Conservation (phyloP, 2,797 vertebrate species). For the Lagocephalus sceleratus region DNA sequence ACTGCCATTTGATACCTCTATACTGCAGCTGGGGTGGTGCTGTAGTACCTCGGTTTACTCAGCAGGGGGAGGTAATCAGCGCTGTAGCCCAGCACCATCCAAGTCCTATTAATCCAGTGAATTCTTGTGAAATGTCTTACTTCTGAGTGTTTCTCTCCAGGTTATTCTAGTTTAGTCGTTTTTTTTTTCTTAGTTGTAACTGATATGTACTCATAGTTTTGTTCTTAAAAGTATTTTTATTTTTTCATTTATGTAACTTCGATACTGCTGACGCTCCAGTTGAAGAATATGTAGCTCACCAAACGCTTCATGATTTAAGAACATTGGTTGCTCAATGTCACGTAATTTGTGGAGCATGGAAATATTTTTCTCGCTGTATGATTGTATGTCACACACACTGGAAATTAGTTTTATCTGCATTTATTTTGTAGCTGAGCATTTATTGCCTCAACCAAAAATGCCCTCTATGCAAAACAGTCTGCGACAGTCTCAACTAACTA, state of each 20-base stretch:
- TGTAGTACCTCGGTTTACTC: constrained; percentile 52
- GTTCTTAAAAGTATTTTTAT: not conserved
- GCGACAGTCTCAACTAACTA: constrained; percentile 58
- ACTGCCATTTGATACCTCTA: constrained; percentile 68
- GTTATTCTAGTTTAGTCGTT: constrained; percentile 37
- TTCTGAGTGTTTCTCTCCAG: constrained; percentile 5
- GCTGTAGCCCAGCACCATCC: constrained; percentile 34
- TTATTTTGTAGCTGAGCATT: constrained; percentile 31
- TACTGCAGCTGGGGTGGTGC: constrained; percentile 25
- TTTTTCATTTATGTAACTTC: not conserved
- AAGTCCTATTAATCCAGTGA: constrained; percentile 20
- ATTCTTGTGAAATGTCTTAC: constrained; percentile 5
- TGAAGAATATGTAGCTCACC: not conserved
- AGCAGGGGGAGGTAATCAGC: constrained; percentile 56
- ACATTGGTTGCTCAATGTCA: not conserved
- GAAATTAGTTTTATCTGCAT: constrained; percentile 27
- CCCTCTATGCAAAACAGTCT: constrained; percentile 65
- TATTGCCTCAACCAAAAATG: constrained; percentile 42
- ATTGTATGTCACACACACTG: constrained; percentile 5
- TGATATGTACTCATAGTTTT: constrained; percentile 20
- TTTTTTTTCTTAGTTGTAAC: constrained; percentile 21
- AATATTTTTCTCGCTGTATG: not conserved
- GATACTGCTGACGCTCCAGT: too few relatives aligned
- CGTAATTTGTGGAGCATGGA: not conserved
- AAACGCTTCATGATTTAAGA: constrained; percentile 7